Evolutionary conservation across 2,888 invertebrate species (phyloP).

Genomic region (Diarsia mendica): DNA sequence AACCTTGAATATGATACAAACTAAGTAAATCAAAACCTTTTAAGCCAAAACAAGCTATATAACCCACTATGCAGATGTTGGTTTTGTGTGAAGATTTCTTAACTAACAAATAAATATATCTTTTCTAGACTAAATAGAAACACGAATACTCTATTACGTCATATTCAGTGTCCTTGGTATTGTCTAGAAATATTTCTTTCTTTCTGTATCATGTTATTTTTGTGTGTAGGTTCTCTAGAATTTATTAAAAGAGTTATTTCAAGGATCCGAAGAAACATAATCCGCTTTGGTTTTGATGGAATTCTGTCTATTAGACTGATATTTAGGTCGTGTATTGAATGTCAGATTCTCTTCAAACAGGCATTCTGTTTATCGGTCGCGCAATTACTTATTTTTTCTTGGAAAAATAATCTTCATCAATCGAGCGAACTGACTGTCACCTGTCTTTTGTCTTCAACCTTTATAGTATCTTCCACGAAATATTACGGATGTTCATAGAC

Average conservation of each 20-base stretch:
- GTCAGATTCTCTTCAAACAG: background rate
- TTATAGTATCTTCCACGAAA: background rate
- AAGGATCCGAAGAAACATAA: conserved; percentile 7
- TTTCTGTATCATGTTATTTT: background rate
- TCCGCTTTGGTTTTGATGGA: conserved; percentile 31
- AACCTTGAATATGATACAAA: background rate
- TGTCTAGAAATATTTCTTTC: conserved; percentile 11
- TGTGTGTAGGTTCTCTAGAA: background rate
- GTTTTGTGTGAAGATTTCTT: conserved; percentile 6
- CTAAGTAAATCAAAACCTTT: conserved; percentile 22
- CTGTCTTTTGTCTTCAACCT: background rate
- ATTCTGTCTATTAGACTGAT: background rate
- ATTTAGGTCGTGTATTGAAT: background rate
- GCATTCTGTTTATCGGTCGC: background rate
- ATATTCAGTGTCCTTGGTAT: conserved; percentile 2
- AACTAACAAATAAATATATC: background rate
- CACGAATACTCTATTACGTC: conserved; percentile 4
- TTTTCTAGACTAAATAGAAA: conserved; percentile 19
- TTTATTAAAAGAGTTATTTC: conserved; percentile 31
- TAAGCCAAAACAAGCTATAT: conserved; percentile 1
- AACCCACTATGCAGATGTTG: conserved; percentile 10
- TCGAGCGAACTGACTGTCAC: background rate
- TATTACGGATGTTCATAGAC: background rate
- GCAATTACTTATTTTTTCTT: background rate
- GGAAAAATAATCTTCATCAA: background rate